Base-by-base conservation (phyloP, 2,797 vertebrate species). In the Megalops cyprinoides region DNA sequence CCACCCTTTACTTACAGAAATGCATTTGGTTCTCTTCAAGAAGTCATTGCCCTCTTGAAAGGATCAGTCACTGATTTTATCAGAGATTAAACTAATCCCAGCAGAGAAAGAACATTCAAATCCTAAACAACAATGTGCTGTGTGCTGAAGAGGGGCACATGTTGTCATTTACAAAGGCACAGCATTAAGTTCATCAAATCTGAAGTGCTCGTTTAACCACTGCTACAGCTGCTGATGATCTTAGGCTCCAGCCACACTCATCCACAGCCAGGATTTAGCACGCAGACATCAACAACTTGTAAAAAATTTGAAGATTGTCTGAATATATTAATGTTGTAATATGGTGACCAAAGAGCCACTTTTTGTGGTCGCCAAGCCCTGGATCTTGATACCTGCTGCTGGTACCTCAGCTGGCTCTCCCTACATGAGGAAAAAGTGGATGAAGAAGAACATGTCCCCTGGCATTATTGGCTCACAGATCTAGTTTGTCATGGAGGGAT, bases 401-500 rank as follows among this genome's bases (percentile, higher is more conserved):
- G 75, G 67, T 37, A n/a, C 60, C 60, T 34, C 60, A 14, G 60
- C 60, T 65, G 60, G 10, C 60, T 65, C 60, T 65, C 60, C 60
- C 10, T 12, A 31, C 60, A 65, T 34, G 81, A 71, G 51, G 76
- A 31, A 39, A 77, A 58, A 53, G 49, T 28, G 53, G 58, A 76
- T 42, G 74, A 67, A 51, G 74, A 76, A 62, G 28, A 75, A 51
- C 42, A 56, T 69, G 60, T 48, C 76, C 49, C 2, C 12, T 10
- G 76, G 76, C 51, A 55, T 49, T 78, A 71, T 56, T 56, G 37
- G 39, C 20, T 44, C 34, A 69, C 10, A 69, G 31, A 82, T 82
- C 65, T 34, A 25, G 48, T 73, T 78, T 55, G 51, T 81, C 80
- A 67, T 62, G 58, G 15, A 76, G 60, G 25, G 74, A 53, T 49